Percentiles rank a stretch among this genome's conserved stretches.
Conservation (phyloP, 2,797 vertebrate species). For the Phalloptychus januarius region DNA sequence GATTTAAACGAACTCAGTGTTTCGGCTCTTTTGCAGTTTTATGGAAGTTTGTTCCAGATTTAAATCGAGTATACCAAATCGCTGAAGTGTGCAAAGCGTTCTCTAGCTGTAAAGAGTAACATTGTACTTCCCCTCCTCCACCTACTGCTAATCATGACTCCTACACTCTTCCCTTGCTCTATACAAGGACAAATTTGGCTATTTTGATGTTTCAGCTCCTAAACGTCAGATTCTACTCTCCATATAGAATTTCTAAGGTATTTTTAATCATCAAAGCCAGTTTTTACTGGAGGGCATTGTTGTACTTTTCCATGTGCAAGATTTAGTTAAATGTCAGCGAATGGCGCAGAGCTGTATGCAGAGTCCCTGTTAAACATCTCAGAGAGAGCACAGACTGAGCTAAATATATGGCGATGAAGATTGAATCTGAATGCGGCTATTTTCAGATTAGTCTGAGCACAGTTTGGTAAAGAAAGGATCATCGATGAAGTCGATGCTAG, state of each 20-base stretch:
- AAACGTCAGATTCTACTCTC: neutral
- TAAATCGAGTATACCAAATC: neutral
- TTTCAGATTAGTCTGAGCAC: conserved; percentile 22
- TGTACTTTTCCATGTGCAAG: conserved; percentile 26
- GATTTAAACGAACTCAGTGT: too few relatives aligned
- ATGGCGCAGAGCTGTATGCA: conserved; percentile 18
- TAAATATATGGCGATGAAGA: conserved; percentile 60
- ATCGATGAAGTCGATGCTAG: neutral
- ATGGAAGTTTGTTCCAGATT: too few relatives aligned
- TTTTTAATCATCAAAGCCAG: conserved; percentile 7
- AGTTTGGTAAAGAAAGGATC: neutral
- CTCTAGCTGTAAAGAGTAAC: neutral
- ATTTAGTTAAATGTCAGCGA: conserved; percentile 25
- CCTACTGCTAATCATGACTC: neutral
- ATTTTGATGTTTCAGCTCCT: neutral
- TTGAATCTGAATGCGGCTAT: conserved; percentile 48
- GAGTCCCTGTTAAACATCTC: conserved; percentile 48
- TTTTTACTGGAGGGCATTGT: conserved; percentile 10
- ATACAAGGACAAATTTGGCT: neutral
- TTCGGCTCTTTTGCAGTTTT: too few relatives aligned
- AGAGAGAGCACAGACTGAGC: conserved; percentile 20
- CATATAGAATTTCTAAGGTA: neutral
- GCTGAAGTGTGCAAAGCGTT: neutral
- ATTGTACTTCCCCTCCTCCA: neutral
- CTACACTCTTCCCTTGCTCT: neutral